Evolutionary conservation across 2,797 vertebrate genomes (phyloP).

Genomic region (Pampus argenteus): DNA sequence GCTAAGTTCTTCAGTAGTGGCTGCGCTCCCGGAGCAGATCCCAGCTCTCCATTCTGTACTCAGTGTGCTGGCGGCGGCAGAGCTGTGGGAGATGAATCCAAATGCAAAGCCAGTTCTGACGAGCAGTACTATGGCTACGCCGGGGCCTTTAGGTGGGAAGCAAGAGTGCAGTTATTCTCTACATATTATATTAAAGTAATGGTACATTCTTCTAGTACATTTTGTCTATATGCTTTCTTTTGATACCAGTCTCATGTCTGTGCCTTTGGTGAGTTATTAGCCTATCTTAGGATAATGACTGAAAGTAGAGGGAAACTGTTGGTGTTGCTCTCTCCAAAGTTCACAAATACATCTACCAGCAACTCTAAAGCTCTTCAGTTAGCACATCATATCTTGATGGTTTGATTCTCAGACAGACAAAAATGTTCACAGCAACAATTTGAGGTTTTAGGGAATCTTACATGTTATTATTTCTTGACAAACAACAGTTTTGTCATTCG

Average conservation of each 20-base stretch:
- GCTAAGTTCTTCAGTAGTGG: constrained; percentile 77
- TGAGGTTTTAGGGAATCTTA: background rate
- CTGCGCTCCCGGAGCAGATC: constrained; percentile 83
- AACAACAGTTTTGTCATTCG: background rate
- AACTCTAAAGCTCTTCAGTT: too few relatives aligned
- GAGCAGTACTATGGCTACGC: constrained; percentile 82
- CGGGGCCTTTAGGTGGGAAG: constrained; percentile 84
- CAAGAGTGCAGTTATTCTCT: background rate
- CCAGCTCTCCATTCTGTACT: constrained; percentile 68
- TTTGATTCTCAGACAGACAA: too few relatives aligned
- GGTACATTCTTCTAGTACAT: too few relatives aligned
- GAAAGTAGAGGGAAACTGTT: too few relatives aligned
- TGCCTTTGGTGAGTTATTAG: too few relatives aligned
- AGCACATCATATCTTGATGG: too few relatives aligned
- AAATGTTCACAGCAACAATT: background rate
- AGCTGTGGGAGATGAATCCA: constrained; percentile 54
- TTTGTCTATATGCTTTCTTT: background rate
- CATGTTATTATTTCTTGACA: too few relatives aligned
- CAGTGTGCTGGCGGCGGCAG: constrained; percentile 73
- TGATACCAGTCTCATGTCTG: background rate
- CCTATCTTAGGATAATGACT: too few relatives aligned
- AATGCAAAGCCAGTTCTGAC: constrained; percentile 73
- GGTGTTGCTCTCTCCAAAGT: too few relatives aligned
- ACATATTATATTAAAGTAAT: background rate
- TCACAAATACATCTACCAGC: too few relatives aligned